Evolutionary conservation across 1,140 invertebrate genomes (phyloP), one percentile per base, ranked within the genome.

Genomic region (Periplaneta americana): DNA sequence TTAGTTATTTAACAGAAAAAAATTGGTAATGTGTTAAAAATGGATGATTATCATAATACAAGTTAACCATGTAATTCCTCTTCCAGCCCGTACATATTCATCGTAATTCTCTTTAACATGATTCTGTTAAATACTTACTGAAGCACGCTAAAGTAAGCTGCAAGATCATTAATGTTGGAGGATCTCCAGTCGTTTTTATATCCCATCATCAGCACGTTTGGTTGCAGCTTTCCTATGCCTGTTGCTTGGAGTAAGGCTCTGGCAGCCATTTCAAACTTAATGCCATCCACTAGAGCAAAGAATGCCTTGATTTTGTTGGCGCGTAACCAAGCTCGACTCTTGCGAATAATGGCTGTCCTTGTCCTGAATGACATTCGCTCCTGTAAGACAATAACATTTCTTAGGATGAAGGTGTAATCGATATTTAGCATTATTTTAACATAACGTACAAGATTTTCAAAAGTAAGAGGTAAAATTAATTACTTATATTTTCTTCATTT

Each of bases 131-230:
- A 36, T 36, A 92, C 95, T 94, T 90, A 98, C 97, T 99, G 96
- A 81, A 99, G 90, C n/a, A 97, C 93, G 85, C 95, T 95, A 88
- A 99, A 98, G 88, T 99, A 99, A 33, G 95, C 92, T 33, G 94
- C 91, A 0, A 99, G 91, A 83, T 96, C 94, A 48, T 93, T 90
- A 18, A 90, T 87, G 84, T 92, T 90, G 84, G 95, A 95, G 8
- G 88, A 91, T 39, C 90, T 87, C 98, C 98, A 99, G 87, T 98
- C 92, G 0, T 91, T 91, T 87, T 99, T 99, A 88, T 95, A 99
- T 10, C 98, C 98, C 92, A 99, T 94, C 83, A 99, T 89, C 33
- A 99, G 88, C 36, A 98, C 96, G 87, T 99, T 99, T 0, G 98
- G 98, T 22, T 93, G 91, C 37, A 99, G 91, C 88, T 98, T 97